Evolutionary conservation across 1,140 invertebrate species (phyloP).

Genomic region (Dreissena rostriformis): DNA sequence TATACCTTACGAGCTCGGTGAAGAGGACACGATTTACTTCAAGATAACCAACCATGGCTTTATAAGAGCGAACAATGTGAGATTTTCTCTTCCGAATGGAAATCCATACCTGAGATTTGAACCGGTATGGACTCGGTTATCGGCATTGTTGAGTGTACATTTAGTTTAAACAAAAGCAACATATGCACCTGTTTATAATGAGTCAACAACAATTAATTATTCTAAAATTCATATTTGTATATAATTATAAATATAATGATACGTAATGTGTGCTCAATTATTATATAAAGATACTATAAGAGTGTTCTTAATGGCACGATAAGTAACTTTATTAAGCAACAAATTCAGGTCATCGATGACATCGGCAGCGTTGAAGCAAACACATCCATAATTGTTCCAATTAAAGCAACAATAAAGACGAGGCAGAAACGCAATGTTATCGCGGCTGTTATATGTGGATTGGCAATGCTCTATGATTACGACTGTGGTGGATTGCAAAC

Average conservation of each 20-base stretch:
- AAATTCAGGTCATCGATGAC: conserved; percentile 27
- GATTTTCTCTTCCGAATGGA: conserved; percentile 59
- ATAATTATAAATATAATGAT: no score
- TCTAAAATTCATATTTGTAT: no score
- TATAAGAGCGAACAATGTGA: conserved; percentile 61
- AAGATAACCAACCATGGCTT: conserved; percentile 65
- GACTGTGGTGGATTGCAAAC: conserved; percentile 35
- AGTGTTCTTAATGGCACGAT: not conserved
- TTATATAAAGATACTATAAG: no score
- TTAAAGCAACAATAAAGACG: conserved; percentile 25
- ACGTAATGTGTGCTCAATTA: no score
- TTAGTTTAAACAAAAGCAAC: no score
- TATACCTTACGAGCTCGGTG: conserved; percentile 51
- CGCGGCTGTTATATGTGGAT: conserved; percentile 11
- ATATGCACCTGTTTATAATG: no score
- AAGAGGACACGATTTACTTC: conserved; percentile 50
- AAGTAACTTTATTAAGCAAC: not conserved
- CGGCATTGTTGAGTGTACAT: not conserved
- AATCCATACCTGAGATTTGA: conserved; percentile 58
- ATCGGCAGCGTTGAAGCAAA: conserved; percentile 39
- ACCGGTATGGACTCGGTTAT: conserved; percentile 41
- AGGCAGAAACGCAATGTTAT: conserved; percentile 32
- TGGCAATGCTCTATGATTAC: conserved; percentile 44
- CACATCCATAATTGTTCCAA: conserved; percentile 42
- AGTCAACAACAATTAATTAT: no score